Evolutionary conservation across 1,140 invertebrate species (phyloP).

Genomic region (Telenomus remus): DNA sequence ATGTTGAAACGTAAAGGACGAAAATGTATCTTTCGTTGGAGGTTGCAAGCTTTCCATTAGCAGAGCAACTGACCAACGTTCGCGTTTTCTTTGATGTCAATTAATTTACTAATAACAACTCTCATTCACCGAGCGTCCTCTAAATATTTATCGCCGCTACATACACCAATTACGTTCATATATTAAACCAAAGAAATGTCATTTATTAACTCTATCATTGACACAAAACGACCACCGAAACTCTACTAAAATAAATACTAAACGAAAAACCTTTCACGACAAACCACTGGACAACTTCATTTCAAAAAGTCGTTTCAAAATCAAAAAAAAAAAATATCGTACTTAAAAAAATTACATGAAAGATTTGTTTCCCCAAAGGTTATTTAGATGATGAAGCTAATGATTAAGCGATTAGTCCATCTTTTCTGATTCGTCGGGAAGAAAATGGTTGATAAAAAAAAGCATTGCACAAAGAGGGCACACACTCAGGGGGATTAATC

Average conservation of each 20-base stretch:
- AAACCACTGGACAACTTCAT: too few relatives aligned
- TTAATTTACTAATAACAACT: conserved; percentile 76
- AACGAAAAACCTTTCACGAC: too few relatives aligned
- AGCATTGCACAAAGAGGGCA: conserved; percentile 55
- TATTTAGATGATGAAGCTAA: conserved; percentile 23
- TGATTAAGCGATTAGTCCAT: conserved; percentile 42
- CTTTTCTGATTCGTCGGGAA: conserved; percentile 45
- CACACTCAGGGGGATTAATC: conserved; percentile 60
- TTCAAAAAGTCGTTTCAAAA: too few relatives aligned
- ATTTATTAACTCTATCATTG: conserved; percentile 9
- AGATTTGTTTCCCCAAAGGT: neutral
- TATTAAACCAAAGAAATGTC: conserved; percentile 60
- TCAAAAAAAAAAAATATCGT: conserved; percentile 2
- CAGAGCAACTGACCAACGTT: conserved; percentile 71
- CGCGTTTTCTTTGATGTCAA: conserved; percentile 74
- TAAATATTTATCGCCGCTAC: conserved; percentile 74
- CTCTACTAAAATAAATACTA: too few relatives aligned
- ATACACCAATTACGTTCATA: conserved; percentile 63
- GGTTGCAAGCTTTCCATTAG: conserved; percentile 71
- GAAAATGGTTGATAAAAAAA: conserved; percentile 53
- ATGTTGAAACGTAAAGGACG: conserved; percentile 43
- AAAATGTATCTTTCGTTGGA: conserved; percentile 55
- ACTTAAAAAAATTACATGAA: neutral
- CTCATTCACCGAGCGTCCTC: conserved; percentile 61
- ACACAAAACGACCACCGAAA: too few relatives aligned